Evolutionary conservation across 2,797 vertebrate species (phyloP), one percentile per base, ranked within the genome.

Genomic region (Myioborus melanocephalus): DNA sequence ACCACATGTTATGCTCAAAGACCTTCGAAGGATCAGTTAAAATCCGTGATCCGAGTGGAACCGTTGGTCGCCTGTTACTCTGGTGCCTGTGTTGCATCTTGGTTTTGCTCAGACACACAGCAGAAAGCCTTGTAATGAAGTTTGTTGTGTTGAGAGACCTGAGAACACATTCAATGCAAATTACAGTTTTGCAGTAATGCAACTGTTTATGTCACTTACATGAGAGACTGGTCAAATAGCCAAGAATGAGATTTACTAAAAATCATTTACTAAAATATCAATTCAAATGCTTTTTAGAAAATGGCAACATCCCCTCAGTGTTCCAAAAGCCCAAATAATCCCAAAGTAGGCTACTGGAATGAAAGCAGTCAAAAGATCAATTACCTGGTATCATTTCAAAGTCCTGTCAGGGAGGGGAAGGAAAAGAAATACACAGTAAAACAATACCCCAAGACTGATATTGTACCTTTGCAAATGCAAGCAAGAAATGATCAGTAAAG

Each of bases 1-100:
- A 98, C 98, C 98, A 98, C 98, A 98, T 98, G 89, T 98, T 98
- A 87, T 98, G 97, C 88, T 98, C 97, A 91, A 98, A 98, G 94
- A 98, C 97, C 91, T 98, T 98, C 77, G 98, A 97, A 49, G 96
- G 97, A 94, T 98, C 98, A 77, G 97, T 98, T 94, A 99, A 98
- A 96, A 99, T 98, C 77, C 99, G 98, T 75, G 98, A 98, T 79
- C 99, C 99, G 37, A 99, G 97, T n/a, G 99, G 99, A 95, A 96
- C 98, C 18, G 96, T 94, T 50, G 99, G 99, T 94, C 98, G 97
- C 86, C 66, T 89, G 66, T 78, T 96, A 91, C 98, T 98, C 65
- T 97, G 98, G 66, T 93, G 96, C 96, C 98, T 98, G 73, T 77
- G 88, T 2, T 95, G 93, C 52, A 98, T 63, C 87, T 94, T 97